These are phyloP conservation scores for Cryptosula pallasiana DNA, from an alignment of 2,888 invertebrate genomes.

Conservation along the genomic window DNA sequence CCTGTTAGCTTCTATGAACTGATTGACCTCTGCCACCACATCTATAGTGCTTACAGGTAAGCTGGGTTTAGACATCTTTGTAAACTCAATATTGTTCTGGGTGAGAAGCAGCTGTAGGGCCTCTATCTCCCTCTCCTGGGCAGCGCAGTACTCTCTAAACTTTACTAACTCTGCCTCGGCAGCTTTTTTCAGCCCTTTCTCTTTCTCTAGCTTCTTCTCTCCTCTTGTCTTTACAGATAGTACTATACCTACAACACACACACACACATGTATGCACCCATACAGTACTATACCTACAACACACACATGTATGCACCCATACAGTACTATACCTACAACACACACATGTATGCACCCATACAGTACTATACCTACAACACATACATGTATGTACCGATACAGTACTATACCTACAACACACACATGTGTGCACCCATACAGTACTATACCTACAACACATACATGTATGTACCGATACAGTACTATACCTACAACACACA, in stretches of 20 bases:
- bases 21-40: slow-evolving; percentile 44
- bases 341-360: too few species aligned
- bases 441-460: too few species aligned
- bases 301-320: too few species aligned
- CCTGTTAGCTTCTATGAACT: slow-evolving; percentile 13
- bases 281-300: too few species aligned
- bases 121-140: slow-evolving; percentile 51
- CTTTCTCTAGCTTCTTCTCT: slow-evolving; percentile 46
- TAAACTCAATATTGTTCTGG: slow-evolving; percentile 45
- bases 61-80: slow-evolving; percentile 34
- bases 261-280: too few species aligned
- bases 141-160: slow-evolving; percentile 48
- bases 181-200: slow-evolving; percentile 42
- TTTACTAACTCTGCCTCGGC: slow-evolving; percentile 51
- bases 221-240: slow-evolving; percentile 50
- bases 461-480: too few species aligned
- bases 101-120: slow-evolving; percentile 43
- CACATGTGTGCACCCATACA: too few species aligned
- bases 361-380: too few species aligned
- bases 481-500: too few species aligned
- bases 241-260: slow-evolving; percentile 39
- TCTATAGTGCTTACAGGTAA: slow-evolving; percentile 36
- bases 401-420: too few species aligned
- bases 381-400: too few species aligned
- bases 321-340: too few species aligned